Conservation (phyloP, 2,113 vertebrate species). For the Corythaeola cristata region DNA sequence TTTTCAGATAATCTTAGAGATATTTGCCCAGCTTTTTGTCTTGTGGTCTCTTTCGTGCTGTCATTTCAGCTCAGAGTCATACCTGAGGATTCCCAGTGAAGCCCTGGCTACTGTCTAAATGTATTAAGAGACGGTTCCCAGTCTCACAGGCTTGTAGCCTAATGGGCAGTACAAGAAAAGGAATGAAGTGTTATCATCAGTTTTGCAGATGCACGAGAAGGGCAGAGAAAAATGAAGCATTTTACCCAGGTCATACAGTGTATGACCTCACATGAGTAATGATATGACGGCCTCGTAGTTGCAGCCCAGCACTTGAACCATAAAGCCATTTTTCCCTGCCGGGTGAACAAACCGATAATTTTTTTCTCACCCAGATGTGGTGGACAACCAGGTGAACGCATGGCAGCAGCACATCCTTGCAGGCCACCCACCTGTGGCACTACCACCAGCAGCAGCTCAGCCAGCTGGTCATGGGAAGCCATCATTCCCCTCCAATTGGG, state of each 20-base stretch:
- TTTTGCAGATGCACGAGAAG: neutral
- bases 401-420: neutral
- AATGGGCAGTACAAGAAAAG: neutral
- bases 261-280: fast-evolving
- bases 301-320: neutral
- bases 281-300: fast-evolving
- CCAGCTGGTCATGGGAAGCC: neutral
- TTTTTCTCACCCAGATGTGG: neutral
- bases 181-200: neutral
- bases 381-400: too few species aligned
- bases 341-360: neutral
- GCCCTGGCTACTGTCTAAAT: neutral
- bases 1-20: neutral
- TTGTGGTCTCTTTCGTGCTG: neutral
- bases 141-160: neutral
- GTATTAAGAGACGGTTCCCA: neutral
- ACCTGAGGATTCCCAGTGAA: neutral
- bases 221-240: neutral
- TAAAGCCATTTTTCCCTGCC: neutral
- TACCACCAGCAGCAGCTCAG: neutral
- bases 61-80: neutral
- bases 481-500: neutral
- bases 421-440: neutral
- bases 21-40: neutral
- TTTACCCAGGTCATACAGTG: neutral